Conservation (phyloP, 2,113 vertebrate genomes). For the Entomyzon cyanotis region DNA sequence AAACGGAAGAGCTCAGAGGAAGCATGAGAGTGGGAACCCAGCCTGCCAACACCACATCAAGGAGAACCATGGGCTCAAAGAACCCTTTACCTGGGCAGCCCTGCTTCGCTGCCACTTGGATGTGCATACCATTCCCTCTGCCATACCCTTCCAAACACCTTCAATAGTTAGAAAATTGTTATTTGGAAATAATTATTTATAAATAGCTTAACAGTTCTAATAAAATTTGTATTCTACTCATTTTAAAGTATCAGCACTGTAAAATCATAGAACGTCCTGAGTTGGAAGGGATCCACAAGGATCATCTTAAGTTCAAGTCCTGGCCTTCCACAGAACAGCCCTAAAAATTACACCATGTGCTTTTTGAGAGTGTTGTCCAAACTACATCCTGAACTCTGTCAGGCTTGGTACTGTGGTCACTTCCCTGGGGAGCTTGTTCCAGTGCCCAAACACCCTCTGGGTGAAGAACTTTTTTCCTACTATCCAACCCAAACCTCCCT, state of each 20-base stretch:
- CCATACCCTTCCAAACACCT: not conserved
- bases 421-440: not conserved
- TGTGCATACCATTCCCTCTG: accelerated
- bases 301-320: not conserved
- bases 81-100: accelerated
- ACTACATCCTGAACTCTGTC: not conserved
- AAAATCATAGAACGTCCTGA: not conserved
- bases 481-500: not conserved
- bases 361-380: not conserved
- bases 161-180: not conserved
- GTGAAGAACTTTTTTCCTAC: not conserved
- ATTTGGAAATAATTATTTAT: not conserved
- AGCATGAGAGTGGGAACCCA: not conserved
- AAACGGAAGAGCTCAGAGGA: not conserved
- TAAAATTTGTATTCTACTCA: not conserved
- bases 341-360: not conserved
- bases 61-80: not conserved
- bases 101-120: accelerated
- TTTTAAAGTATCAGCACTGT: not conserved
- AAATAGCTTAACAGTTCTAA: not conserved
- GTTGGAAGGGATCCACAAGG: not conserved
- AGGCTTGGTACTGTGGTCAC: not conserved
- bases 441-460: not conserved
- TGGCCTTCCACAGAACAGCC: not conserved
- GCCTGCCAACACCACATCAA: not conserved